Conservation (phyloP, 2,113 vertebrate genomes). For the Sorex araneus region DNA sequence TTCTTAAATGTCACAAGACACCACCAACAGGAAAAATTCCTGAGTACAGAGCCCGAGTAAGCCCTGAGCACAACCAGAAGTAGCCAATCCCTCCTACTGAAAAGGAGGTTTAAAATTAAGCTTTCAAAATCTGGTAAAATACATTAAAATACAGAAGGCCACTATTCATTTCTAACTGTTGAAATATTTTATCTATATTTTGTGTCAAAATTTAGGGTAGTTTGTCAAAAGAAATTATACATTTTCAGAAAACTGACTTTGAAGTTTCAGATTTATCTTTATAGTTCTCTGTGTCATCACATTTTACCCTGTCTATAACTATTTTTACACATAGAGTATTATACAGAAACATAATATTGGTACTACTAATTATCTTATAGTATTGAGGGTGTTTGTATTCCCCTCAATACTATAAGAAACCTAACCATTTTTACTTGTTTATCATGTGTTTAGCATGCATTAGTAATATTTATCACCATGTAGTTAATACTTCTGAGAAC, state of each 20-base stretch:
- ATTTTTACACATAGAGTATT: neutral
- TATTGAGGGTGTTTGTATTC: neutral
- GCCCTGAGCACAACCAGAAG: no score
- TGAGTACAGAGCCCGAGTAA: no score
- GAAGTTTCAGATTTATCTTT: neutral
- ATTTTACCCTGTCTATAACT: neutral
- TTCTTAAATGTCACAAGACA: no score
- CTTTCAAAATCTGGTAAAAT: neutral
- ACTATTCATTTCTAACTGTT: neutral
- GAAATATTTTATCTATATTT: neutral
- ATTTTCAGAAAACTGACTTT: neutral
- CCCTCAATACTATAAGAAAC: neutral
- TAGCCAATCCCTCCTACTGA: no score
- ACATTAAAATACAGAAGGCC: neutral
- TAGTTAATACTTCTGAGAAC: neutral
- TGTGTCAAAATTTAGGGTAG: neutral
- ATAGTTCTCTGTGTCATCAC: neutral
- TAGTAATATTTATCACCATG: neutral
- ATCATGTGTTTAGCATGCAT: neutral
- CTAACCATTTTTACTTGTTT: neutral
- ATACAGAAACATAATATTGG: neutral
- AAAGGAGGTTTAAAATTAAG: no score
- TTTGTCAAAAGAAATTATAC: slow-evolving; percentile 24
- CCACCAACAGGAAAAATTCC: no score
- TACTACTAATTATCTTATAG: no score